A percentile compares a stretch with the other conserved stretches of the same genome.
phyloP scores from a whole-genome alignment of 2,797 vertebrate species.

The Lacerta viridis region DNA sequence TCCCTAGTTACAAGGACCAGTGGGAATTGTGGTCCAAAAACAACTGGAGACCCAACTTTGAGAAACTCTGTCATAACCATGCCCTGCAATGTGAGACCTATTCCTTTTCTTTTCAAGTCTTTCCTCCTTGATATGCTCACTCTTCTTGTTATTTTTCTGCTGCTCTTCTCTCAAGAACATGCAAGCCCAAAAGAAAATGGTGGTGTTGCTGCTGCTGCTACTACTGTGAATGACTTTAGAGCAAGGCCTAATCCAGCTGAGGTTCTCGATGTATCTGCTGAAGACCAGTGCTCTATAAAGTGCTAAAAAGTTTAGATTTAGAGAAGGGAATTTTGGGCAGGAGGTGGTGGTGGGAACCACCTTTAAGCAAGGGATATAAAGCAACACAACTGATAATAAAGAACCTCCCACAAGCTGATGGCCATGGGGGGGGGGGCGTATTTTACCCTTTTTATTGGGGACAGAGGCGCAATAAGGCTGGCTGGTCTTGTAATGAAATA shows the following conservation, averaged over 20 bases:
- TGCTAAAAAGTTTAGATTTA: not conserved
- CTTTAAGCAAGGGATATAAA: not conserved
- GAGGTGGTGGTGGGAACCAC: not conserved
- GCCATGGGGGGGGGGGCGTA: conserved; percentile 3
- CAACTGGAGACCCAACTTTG: not conserved
- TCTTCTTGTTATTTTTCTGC: not conserved
- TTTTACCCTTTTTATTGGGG: conserved; percentile 66
- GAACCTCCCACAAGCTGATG: conserved; percentile 19
- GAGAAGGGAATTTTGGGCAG: not conserved
- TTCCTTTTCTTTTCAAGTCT: not conserved
- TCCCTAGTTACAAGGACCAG: not conserved
- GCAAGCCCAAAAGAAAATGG: not conserved
- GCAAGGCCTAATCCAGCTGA: not conserved
- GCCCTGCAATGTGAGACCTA: not conserved
- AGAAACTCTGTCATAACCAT: not conserved
- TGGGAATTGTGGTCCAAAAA: not conserved
- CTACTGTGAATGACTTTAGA: not conserved
- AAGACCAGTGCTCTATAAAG: not conserved
- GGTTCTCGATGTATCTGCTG: not conserved
- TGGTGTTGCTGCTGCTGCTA: no score
- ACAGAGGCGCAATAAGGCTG: conserved; percentile 75
- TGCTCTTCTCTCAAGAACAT: not conserved
- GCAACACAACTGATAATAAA: conserved; percentile 1
- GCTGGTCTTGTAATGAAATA: conserved; percentile 53
- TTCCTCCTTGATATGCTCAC: not conserved